phyloP scores from a whole-genome alignment of 2,113 vertebrate species.

The Python bivittatus region DNA sequence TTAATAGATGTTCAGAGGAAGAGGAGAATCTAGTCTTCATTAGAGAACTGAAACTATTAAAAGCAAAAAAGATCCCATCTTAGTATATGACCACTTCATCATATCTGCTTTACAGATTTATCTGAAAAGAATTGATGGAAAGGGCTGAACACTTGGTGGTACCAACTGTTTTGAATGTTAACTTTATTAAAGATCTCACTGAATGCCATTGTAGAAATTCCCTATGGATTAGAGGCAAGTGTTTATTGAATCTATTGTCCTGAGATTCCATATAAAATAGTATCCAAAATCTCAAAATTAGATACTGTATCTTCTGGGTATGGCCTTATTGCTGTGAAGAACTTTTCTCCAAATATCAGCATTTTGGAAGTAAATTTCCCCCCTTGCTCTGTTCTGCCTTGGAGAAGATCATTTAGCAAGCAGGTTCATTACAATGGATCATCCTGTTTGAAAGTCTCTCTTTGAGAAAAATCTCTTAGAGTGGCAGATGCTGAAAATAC shows the following conservation, averaged over 20 bases:
- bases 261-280: neutral
- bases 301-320: neutral
- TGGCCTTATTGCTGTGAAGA: too few species aligned
- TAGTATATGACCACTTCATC: neutral
- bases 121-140: neutral
- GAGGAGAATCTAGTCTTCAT: neutral
- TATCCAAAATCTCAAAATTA: neutral
- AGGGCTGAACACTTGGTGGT: neutral
- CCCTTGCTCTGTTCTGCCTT: too few species aligned
- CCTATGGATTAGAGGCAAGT: neutral
- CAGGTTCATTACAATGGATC: too few species aligned
- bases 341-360: too few species aligned
- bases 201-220: neutral
- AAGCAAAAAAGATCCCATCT: neutral
- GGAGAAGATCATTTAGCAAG: too few species aligned
- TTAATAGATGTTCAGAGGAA: too few species aligned
- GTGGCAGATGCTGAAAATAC: too few species aligned
- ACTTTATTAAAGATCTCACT: neutral
- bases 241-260: neutral
- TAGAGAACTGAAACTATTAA: neutral
- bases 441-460: too few species aligned
- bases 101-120: too few species aligned
- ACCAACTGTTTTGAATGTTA: neutral
- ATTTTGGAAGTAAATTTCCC: too few species aligned
- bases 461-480: too few species aligned